Evolutionary conservation across 2,888 invertebrate genomes (phyloP).

Genomic region (Scotopteryx bipunctaria): DNA sequence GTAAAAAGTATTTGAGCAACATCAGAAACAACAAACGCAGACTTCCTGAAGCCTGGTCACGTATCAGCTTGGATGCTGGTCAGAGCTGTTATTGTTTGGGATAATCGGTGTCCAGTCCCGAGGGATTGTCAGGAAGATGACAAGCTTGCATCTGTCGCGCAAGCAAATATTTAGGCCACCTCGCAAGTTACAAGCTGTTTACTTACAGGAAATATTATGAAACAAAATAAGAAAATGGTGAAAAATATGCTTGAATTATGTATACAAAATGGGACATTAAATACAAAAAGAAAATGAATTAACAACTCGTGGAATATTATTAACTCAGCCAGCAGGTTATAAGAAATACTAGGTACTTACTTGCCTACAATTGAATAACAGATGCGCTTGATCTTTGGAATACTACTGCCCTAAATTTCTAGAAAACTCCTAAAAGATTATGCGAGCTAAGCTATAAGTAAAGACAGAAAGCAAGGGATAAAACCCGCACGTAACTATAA

Average conservation of each 20-base stretch:
- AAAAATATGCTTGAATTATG: not conserved
- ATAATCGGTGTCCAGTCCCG: slow-evolving; percentile 58
- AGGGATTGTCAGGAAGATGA: slow-evolving; percentile 52
- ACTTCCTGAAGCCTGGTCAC: slow-evolving; percentile 44
- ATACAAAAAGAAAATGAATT: no score
- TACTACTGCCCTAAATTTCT: not conserved
- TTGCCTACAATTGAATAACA: no score
- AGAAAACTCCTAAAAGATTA: slow-evolving; percentile 12
- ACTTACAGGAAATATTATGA: not conserved
- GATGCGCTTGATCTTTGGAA: no score
- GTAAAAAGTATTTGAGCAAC: slow-evolving; percentile 49
- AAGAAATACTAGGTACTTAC: no score
- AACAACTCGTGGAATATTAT: no score
- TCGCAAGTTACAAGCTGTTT: slow-evolving; percentile 33
- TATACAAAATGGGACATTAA: no score
- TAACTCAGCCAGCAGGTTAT: no score
- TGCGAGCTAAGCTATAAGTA: not conserved
- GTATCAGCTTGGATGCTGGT: slow-evolving; percentile 38
- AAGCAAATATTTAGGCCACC: slow-evolving; percentile 52
- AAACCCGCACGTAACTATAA: slow-evolving; percentile 25
- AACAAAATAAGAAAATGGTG: not conserved
- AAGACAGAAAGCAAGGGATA: slow-evolving; percentile 5
- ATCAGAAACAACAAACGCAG: slow-evolving; percentile 64
- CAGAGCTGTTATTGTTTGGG: slow-evolving; percentile 54
- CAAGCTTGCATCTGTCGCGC: slow-evolving; percentile 71